Percentiles rank a stretch among this genome's conserved stretches.
Evolutionary conservation across 2,888 invertebrate species (phyloP).

Genomic region (Cenopis cana): DNA sequence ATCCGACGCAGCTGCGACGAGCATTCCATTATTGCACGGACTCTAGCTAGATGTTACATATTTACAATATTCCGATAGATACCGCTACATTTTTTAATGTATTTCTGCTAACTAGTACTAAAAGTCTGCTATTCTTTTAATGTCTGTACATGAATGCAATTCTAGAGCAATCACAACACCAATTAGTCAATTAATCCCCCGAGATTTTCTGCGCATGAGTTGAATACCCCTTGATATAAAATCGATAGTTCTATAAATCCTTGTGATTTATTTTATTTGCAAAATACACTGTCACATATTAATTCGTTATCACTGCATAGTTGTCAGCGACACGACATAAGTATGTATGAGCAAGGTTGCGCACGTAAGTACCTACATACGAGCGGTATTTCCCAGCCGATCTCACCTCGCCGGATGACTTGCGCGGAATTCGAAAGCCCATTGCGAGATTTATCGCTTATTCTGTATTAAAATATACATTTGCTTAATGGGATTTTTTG

Average conservation of each 20-base stretch:
- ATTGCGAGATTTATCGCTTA: slow-evolving; percentile 83
- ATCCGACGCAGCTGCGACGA: slow-evolving; percentile 69
- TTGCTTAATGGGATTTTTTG: slow-evolving; percentile 83
- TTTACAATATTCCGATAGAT: slow-evolving; percentile 15
- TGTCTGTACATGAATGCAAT: no score
- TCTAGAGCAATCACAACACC: slow-evolving; percentile 18
- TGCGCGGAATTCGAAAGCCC: slow-evolving; percentile 85
- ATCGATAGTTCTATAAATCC: slow-evolving; percentile 40
- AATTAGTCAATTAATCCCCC: slow-evolving; percentile 26
- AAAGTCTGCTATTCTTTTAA: no score
- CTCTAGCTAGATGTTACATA: slow-evolving; percentile 17
- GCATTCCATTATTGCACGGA: slow-evolving; percentile 65
- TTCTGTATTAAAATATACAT: slow-evolving; percentile 84
- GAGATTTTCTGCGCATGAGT: slow-evolving; percentile 36
- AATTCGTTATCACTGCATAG: slow-evolving; percentile 61
- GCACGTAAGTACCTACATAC: slow-evolving; percentile 67
- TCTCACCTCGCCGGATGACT: slow-evolving; percentile 82
- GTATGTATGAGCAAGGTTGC: slow-evolving; percentile 65
- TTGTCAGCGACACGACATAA: slow-evolving; percentile 66
- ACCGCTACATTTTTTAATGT: slow-evolving; percentile 21
- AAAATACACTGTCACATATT: slow-evolving; percentile 54
- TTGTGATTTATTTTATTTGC: slow-evolving; percentile 42
- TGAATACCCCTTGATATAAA: slow-evolving; percentile 35
- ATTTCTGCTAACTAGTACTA: slow-evolving; percentile 4
- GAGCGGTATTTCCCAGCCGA: slow-evolving; percentile 83